phyloP scores from a whole-genome alignment of 2,797 vertebrate species.

The Diglossa cyanea region DNA sequence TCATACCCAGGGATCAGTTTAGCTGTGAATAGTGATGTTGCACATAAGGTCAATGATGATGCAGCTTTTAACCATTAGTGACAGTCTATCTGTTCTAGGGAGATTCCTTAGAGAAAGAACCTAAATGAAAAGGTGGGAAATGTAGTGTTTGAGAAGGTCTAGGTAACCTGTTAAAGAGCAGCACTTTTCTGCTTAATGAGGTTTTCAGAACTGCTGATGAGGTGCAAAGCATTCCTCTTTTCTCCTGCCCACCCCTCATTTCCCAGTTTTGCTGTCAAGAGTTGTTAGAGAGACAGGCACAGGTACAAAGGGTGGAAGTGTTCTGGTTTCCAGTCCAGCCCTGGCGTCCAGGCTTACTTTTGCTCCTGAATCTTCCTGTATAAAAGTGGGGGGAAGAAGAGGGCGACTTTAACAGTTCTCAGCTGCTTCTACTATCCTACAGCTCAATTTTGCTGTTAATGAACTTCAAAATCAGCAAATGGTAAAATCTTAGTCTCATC shows the following conservation, averaged over 20 bases:
- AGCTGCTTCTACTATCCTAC: background rate
- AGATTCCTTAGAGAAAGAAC: background rate
- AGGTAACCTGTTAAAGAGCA: background rate
- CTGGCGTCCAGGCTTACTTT: background rate
- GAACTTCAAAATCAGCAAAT: background rate
- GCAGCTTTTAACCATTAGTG: background rate
- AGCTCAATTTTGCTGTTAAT: background rate
- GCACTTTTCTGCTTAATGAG: background rate
- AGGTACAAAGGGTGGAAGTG: background rate
- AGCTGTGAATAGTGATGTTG: background rate
- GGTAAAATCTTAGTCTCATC: background rate
- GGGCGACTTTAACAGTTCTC: background rate
- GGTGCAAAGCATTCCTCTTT: background rate
- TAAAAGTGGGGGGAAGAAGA: accelerated
- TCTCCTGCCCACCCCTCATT: background rate
- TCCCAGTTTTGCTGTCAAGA: accelerated
- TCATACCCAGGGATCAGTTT: background rate
- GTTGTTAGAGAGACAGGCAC: background rate
- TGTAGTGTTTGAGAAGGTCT: background rate
- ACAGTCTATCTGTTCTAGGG: background rate
- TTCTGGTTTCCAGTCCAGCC: background rate
- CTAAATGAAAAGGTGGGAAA: background rate
- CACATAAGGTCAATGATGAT: background rate
- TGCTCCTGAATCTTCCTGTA: background rate
- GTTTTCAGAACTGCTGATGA: background rate